phyloP scores from a whole-genome alignment of 2,113 vertebrate species.

The Puma concolor region DNA sequence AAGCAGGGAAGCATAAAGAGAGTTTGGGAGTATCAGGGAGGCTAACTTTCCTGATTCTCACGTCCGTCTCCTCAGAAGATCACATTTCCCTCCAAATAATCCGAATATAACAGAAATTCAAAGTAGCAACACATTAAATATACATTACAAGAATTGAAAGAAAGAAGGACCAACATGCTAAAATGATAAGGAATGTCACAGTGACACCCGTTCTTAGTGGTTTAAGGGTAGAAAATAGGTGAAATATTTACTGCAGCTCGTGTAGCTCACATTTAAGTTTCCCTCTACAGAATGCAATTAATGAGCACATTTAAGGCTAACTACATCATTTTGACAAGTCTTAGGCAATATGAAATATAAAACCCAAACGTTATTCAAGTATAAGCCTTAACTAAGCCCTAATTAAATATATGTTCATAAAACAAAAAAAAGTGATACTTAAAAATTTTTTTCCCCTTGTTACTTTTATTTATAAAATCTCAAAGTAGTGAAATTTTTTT shows the following conservation, averaged over 20 bases:
- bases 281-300: neutral
- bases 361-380: neutral
- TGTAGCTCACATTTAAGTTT: constrained; percentile 19
- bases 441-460: neutral
- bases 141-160: neutral
- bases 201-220: neutral
- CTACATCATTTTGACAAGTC: constrained; percentile 7
- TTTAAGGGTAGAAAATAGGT: constrained; percentile 21
- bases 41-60: neutral
- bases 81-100: neutral
- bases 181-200: neutral
- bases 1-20: neutral
- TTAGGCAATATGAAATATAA: constrained; percentile 36
- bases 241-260: neutral
- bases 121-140: neutral
- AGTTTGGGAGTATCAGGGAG: neutral
- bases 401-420: constrained; percentile 44
- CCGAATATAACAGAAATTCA: neutral
- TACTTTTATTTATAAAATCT: constrained; percentile 51
- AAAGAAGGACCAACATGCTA: neutral
- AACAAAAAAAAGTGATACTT: neutral
- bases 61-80: neutral
- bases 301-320: constrained; percentile 26
- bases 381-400: constrained; percentile 19
- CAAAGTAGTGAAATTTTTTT: constrained; percentile 24